phyloP scores from a whole-genome alignment of 2,113 vertebrate species.

The Dissostichus mawsoni region DNA sequence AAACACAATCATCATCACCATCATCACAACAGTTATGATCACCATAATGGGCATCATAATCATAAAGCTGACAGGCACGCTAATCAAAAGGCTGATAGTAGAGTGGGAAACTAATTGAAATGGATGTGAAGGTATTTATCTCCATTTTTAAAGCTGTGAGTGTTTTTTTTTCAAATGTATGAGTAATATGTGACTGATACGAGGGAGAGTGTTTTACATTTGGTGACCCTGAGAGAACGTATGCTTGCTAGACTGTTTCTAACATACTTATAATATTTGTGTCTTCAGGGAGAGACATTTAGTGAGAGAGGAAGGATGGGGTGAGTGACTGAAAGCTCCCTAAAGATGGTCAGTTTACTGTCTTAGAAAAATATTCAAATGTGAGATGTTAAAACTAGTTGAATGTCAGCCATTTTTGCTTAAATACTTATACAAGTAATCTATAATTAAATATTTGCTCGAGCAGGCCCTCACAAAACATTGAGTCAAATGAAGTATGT shows the following conservation, averaged over 20 bases:
- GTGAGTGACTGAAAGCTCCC: neutral
- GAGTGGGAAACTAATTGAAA: conserved; percentile 56
- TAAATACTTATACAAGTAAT: neutral
- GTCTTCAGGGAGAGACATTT: conserved; percentile 8
- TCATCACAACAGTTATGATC: conserved; percentile 65
- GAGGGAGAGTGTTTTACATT: conserved; percentile 15
- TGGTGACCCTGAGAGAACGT: conserved; percentile 2
- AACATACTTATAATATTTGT: conserved; percentile 9
- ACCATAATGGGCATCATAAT: conserved; percentile 63
- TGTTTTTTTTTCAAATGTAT: neutral
- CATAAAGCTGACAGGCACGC: conserved; percentile 56
- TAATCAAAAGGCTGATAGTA: conserved; percentile 58
- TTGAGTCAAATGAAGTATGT: neutral
- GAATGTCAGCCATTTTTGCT: neutral
- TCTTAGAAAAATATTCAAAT: neutral
- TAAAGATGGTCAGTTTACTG: neutral
- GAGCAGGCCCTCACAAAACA: neutral
- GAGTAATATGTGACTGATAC: neutral
- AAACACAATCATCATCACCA: conserved; percentile 68
- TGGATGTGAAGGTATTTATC: conserved; percentile 49
- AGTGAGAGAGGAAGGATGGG: conserved; percentile 5
- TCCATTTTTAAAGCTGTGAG: conserved; percentile 38
- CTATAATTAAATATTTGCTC: neutral
- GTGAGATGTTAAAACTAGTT: neutral
- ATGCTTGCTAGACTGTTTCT: conserved; percentile 15